Evolutionary conservation across 2,113 vertebrate species (phyloP).

Genomic region (Leucopternis melanops): DNA sequence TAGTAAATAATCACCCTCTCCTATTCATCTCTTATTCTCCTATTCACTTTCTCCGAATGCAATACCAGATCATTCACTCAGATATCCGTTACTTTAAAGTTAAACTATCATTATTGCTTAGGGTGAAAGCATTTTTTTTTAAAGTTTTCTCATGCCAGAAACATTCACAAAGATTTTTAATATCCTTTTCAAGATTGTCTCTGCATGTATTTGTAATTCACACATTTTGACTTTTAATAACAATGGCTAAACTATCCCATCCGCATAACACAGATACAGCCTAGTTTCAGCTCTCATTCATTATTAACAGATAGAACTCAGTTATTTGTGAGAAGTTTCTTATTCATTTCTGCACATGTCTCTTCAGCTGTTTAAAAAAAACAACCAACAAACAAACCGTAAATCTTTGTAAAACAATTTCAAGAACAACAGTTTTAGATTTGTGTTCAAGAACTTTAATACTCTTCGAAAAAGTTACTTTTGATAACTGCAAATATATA

Average conservation of each 20-base stretch:
- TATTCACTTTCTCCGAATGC: not conserved
- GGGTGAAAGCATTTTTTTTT: not conserved
- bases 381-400: too few relatives aligned
- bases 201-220: constrained; percentile 37
- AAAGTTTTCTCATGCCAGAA: not conserved
- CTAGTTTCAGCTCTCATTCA: constrained; percentile 1
- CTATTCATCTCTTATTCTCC: not conserved
- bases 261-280: constrained; percentile 23
- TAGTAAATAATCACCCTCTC: not conserved
- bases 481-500: not conserved
- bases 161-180: constrained; percentile 48
- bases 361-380: not conserved
- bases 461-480: not conserved
- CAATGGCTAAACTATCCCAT: constrained; percentile 33
- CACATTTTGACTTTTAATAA: constrained; percentile 48
- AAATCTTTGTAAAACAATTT: not conserved
- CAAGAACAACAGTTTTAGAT: not conserved
- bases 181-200: constrained; percentile 49
- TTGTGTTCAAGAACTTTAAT: not conserved
- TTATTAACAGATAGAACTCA: constrained; percentile 1
- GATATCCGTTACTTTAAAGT: not conserved
- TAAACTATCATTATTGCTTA: not conserved
- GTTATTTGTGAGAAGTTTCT: constrained; percentile 27
- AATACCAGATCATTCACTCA: not conserved
- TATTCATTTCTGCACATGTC: not conserved